Evolutionary conservation across 2,113 vertebrate species (phyloP).

Genomic region (Melanostigma gelatinosum): DNA sequence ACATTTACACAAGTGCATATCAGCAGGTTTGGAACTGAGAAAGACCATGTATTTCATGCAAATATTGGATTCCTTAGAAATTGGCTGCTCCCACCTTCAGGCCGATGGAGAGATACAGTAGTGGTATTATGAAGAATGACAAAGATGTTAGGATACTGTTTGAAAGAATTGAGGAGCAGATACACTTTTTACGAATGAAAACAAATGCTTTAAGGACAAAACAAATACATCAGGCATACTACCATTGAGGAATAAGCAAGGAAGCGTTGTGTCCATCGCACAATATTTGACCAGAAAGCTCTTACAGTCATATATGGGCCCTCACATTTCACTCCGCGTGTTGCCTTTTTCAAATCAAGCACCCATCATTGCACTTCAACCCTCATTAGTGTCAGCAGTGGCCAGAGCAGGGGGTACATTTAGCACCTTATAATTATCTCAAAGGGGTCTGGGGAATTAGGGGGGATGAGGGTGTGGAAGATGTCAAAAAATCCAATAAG

Average conservation of each 20-base stretch:
- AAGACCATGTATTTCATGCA: not conserved
- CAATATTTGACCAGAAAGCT: constrained; percentile 13
- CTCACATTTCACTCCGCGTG: constrained; percentile 34
- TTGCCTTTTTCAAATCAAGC: constrained; percentile 60
- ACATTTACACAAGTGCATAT: not conserved
- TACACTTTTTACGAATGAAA: not conserved
- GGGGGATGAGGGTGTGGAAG: constrained; percentile 5
- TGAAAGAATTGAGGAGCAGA: not conserved
- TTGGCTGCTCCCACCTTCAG: not conserved
- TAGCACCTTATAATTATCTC: constrained; percentile 61
- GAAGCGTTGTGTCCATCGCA: not conserved
- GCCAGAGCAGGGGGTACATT: constrained; percentile 44
- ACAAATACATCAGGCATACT: not conserved
- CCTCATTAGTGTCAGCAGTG: constrained; percentile 65
- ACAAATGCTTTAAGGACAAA: not conserved
- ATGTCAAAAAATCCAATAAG: constrained; percentile 50
- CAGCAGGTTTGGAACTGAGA: not conserved
- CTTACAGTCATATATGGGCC: constrained; percentile 22
- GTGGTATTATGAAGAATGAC: not conserved
- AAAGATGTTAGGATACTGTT: not conserved
- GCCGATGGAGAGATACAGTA: not conserved
- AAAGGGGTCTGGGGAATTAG: constrained; percentile 18
- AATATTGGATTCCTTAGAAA: constrained; percentile 1
- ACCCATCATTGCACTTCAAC: constrained; percentile 39
- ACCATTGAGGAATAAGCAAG: constrained; percentile 4